Conservation (phyloP, 2,888 invertebrate genomes). For the Escarpia spicata region DNA sequence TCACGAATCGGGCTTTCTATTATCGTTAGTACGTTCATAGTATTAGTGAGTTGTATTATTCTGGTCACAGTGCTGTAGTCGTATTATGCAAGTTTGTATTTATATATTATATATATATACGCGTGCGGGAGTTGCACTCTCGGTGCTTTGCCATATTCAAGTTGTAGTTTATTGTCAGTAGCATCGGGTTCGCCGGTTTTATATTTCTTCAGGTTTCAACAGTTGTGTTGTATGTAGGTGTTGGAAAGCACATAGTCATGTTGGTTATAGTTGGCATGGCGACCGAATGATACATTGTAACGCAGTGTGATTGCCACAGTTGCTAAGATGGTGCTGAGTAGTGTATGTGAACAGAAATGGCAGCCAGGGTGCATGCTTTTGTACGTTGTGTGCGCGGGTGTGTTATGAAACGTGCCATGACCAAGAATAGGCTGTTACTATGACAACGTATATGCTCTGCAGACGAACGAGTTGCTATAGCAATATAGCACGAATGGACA, state of each 20-base stretch:
- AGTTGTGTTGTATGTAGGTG: background rate
- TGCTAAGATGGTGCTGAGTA: background rate
- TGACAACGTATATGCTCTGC: background rate
- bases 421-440: background rate
- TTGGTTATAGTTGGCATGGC: background rate
- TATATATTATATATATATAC: background rate
- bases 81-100: constrained; percentile 16
- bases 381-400: background rate
- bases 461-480: background rate
- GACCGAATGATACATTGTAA: background rate
- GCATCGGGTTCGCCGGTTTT: background rate
- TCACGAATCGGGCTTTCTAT: constrained; percentile 13
- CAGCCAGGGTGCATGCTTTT: background rate
- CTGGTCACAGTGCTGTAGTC: constrained; percentile 3
- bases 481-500: background rate
- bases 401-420: background rate
- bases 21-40: background rate
- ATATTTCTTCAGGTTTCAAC: background rate
- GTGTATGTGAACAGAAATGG: background rate
- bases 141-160: background rate
- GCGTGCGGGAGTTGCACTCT: background rate
- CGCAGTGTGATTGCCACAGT: background rate
- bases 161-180: background rate
- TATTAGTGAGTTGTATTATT: background rate
- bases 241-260: background rate